Percentiles rank a stretch among this genome's conserved stretches.
Conservation (phyloP, 2,888 invertebrate species). For the Margaritifera margaritifera region DNA sequence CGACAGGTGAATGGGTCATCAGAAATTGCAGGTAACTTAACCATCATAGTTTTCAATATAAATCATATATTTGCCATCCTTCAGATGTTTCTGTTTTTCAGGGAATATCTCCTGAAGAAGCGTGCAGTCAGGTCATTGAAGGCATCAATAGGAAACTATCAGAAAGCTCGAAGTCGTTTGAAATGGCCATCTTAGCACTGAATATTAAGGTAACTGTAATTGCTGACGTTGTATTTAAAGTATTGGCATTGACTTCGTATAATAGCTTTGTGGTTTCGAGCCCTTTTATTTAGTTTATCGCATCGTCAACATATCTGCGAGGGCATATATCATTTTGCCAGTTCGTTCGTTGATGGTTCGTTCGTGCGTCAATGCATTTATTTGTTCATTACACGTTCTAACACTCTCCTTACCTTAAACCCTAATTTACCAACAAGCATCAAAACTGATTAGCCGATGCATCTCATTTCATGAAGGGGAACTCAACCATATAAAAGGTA, state of each 20-base stretch:
- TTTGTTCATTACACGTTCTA: too few relatives aligned
- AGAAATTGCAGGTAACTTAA: too few relatives aligned
- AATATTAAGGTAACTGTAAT: slow-evolving; percentile 36
- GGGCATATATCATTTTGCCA: background rate
- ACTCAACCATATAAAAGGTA: too few relatives aligned
- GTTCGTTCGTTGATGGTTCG: too few relatives aligned
- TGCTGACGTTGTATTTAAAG: background rate
- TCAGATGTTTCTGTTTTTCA: slow-evolving; percentile 8
- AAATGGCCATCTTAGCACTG: slow-evolving; percentile 49
- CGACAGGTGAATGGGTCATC: too few relatives aligned
- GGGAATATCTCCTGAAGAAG: slow-evolving; percentile 38
- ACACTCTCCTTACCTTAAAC: too few relatives aligned
- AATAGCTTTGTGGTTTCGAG: background rate
- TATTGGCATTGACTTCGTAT: too few relatives aligned
- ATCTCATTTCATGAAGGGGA: too few relatives aligned
- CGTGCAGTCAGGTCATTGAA: slow-evolving; percentile 34
- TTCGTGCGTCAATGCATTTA: too few relatives aligned
- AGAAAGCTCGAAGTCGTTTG: slow-evolving; percentile 21
- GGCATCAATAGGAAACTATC: slow-evolving; percentile 22
- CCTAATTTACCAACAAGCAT: too few relatives aligned
- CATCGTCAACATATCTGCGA: background rate
- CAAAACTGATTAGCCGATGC: too few relatives aligned
- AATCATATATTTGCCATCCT: background rate
- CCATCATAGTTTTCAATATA: too few relatives aligned
- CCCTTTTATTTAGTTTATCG: background rate